A percentile compares a stretch with the other conserved stretches of the same genome.
Conservation (phyloP, 2,113 vertebrate species). For the Cnemophilus loriae region DNA sequence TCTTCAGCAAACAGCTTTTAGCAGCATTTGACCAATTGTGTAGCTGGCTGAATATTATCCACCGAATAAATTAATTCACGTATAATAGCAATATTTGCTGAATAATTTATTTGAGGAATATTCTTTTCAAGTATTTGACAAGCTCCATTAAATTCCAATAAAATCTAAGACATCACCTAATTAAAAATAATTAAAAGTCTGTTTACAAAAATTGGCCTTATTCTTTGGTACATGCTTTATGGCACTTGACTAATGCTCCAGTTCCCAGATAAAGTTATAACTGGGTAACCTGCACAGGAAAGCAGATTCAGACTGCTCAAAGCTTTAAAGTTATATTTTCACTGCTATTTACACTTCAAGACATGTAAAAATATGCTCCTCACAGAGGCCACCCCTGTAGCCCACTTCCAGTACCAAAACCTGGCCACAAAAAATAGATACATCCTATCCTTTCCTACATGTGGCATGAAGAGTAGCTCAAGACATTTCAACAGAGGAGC, state of each 20-base stretch:
- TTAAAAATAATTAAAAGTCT: conserved; percentile 21
- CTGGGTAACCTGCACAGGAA: not conserved
- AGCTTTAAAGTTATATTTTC: not conserved
- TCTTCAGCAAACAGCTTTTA: conserved; percentile 7
- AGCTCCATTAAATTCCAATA: conserved; percentile 7
- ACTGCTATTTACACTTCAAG: not conserved
- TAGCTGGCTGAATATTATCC: not conserved
- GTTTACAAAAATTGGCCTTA: conserved; percentile 16
- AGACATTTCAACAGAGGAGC: not conserved
- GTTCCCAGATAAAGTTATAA: not conserved
- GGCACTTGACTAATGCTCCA: not conserved
- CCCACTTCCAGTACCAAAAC: not conserved
- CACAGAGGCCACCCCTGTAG: not conserved
- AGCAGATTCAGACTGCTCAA: not conserved
- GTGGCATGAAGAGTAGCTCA: not conserved
- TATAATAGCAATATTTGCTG: conserved; percentile 12
- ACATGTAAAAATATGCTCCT: not conserved
- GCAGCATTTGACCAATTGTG: not conserved
- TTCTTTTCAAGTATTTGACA: conserved; percentile 23
- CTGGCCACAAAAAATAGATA: not conserved
- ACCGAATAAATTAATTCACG: conserved; percentile 21
- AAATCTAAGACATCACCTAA: not conserved
- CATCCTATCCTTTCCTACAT: not conserved
- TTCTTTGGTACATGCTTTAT: not conserved
- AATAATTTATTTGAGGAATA: conserved; percentile 34